These are phyloP conservation scores for Tursiops truncatus DNA, from an alignment of 2,113 vertebrate species.

Conservation along the genomic window DNA sequence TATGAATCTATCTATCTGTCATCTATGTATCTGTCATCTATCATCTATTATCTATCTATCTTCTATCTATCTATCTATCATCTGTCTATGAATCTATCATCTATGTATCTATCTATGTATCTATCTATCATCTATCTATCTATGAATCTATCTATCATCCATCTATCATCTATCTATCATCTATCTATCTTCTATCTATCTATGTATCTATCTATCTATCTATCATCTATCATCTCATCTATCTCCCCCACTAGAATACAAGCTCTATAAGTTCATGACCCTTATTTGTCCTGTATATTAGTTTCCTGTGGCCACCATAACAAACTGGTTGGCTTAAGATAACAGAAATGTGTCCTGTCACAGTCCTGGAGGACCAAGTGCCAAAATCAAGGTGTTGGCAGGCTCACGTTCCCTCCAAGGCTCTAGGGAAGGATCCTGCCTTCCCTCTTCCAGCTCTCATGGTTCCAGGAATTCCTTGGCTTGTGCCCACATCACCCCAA, in stretches of 20 bases:
- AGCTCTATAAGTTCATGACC: not conserved
- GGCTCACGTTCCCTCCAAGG: not conserved
- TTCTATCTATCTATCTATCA: not conserved
- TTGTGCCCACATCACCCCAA: rapidly evolving
- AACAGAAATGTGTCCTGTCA: no score
- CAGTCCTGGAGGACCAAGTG: not conserved
- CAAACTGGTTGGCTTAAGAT: not conserved
- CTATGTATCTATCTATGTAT: not conserved
- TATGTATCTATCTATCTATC: not conserved
- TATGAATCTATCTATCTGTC: no score
- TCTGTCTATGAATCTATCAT: not conserved
- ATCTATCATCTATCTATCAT: no score
- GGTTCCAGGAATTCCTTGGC: rapidly evolving
- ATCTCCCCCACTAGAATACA: not conserved
- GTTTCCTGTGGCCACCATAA: not conserved
- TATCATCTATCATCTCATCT: not conserved
- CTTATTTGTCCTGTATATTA: not conserved
- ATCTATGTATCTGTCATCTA: not conserved
- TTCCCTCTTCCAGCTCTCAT: no score
- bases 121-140: not conserved
- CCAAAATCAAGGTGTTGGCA: rapidly evolving
- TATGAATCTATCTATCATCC: not conserved
- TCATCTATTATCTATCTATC: not conserved
- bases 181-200: not conserved
- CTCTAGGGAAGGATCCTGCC: not conserved